Evolutionary conservation across 1,140 invertebrate genomes (phyloP).

Genomic region (Linepithema humile): DNA sequence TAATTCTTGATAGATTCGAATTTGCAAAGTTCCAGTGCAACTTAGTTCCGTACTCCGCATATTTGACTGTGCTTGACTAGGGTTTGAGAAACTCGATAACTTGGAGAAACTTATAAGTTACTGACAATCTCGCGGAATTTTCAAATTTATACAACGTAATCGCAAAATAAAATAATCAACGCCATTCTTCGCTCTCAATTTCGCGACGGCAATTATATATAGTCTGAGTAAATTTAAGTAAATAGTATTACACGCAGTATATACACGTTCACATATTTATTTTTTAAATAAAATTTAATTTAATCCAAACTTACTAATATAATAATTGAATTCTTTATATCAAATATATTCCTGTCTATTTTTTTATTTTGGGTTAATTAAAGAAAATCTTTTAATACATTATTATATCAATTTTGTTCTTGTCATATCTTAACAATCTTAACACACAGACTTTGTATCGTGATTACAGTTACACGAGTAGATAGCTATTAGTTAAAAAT

Average conservation of each 20-base stretch:
- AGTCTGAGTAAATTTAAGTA: neutral
- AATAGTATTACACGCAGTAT: neutral
- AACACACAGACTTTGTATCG: neutral
- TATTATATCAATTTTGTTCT: neutral
- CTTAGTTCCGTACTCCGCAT: conserved; percentile 43
- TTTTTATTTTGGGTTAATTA: neutral
- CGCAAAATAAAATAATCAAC: conserved; percentile 37
- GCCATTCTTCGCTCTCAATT: neutral
- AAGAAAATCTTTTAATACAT: neutral
- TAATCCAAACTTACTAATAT: neutral
- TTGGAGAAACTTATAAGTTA: conserved; percentile 47
- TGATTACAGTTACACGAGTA: conserved; percentile 25
- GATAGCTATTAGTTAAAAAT: conserved; percentile 42
- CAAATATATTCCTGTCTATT: neutral
- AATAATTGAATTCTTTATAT: neutral
- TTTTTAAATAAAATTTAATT: neutral
- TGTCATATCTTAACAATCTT: neutral
- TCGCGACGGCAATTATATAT: neutral
- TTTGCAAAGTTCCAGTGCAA: conserved; percentile 38
- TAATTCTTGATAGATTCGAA: conserved; percentile 52
- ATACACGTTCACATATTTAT: neutral
- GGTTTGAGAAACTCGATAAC: conserved; percentile 44
- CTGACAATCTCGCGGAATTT: conserved; percentile 49
- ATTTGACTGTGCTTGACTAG: conserved; percentile 50
- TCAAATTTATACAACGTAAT: conserved; percentile 50